Evolutionary conservation across 2,888 invertebrate genomes (phyloP).

Genomic region (Cremastobaeus sp.): DNA sequence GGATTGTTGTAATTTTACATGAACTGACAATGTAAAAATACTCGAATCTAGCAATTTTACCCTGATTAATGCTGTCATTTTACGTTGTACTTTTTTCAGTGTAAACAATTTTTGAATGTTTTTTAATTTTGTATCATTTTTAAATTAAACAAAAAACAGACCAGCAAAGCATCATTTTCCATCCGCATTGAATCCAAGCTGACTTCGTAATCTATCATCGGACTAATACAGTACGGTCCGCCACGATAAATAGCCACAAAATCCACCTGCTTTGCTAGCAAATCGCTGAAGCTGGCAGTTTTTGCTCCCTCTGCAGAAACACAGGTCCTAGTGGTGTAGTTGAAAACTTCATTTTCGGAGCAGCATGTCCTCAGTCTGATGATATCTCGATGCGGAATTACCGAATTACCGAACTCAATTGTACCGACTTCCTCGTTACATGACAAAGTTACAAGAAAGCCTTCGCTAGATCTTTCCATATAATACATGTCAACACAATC

Average conservation of each 20-base stretch:
- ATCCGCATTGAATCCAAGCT: neutral
- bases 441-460: constrained; percentile 7
- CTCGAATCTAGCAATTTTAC: too few species aligned
- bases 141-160: constrained; percentile 15
- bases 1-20: too few species aligned
- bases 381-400: constrained; percentile 1
- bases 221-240: constrained; percentile 25
- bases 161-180: constrained; percentile 19
- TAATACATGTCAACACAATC: constrained; percentile 18
- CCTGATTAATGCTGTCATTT: too few species aligned
- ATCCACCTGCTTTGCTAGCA: neutral
- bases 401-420: neutral
- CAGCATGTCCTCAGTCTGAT: constrained; percentile 43
- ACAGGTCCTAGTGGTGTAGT: constrained; percentile 24
- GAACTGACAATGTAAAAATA: too few species aligned
- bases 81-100: too few species aligned
- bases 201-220: constrained; percentile 42
- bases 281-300: neutral
- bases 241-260: constrained; percentile 29
- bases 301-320: neutral
- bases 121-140: neutral
- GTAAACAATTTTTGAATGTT: neutral
- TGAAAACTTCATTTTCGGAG: constrained; percentile 17
- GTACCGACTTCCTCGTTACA: constrained; percentile 6
- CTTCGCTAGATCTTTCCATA: neutral